A percentile compares a stretch with the other conserved stretches of the same genome.
phyloP scores from a whole-genome alignment of 1,140 invertebrate genomes.

The Globodera ellingtonae region DNA sequence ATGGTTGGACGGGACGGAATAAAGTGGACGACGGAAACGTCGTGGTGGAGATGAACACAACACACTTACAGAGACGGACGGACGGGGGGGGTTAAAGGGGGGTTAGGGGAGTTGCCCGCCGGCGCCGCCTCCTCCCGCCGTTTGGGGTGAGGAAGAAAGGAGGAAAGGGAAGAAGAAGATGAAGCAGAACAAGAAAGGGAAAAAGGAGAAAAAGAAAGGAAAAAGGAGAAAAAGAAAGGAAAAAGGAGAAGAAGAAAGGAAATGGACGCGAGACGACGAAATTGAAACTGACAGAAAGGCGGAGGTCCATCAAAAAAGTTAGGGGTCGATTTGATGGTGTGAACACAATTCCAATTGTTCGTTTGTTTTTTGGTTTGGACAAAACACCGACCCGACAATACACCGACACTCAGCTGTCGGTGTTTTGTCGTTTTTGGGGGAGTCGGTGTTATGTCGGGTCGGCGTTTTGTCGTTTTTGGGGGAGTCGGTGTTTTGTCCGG shows the following conservation, averaged over 20 bases:
- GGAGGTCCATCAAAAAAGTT: not conserved
- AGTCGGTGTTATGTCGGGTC: too few relatives aligned
- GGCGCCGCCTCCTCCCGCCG: too few relatives aligned
- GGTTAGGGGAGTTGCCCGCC: not conserved
- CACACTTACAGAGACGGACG: not conserved
- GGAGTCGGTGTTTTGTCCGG: too few relatives aligned
- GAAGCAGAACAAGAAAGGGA: not conserved
- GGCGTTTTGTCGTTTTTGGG: too few relatives aligned
- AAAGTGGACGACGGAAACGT: not conserved
- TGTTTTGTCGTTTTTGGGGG: too few relatives aligned
- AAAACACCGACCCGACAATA: too few relatives aligned
- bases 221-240: not conserved
- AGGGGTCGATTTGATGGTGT: not conserved
- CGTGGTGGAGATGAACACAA: not conserved
- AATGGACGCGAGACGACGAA: not conserved
- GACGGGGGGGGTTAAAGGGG: too few relatives aligned
- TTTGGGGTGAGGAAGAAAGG: not conserved
- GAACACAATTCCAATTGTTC: too few relatives aligned
- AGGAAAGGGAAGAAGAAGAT: not conserved
- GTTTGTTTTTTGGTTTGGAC: too few relatives aligned
- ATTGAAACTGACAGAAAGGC: not conserved
- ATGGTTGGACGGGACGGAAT: not conserved
- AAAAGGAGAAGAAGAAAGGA: not conserved
- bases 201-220: not conserved
- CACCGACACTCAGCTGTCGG: too few relatives aligned